A percentile compares a stretch with the other conserved stretches of the same genome.
phyloP scores from a whole-genome alignment of 2,797 vertebrate genomes.

The Sebastes glaucus region DNA sequence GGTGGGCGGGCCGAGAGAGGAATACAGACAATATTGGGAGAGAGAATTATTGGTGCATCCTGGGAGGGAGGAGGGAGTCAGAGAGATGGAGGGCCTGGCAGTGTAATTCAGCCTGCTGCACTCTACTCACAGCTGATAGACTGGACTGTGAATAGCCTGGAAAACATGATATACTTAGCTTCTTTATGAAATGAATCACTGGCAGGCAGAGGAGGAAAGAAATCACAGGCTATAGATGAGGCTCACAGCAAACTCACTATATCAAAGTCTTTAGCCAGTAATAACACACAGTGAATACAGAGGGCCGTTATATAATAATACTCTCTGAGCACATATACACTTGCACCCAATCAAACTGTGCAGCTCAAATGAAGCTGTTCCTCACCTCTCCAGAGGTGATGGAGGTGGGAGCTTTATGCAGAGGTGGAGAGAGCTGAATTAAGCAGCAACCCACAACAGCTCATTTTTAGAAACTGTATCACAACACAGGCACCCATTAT shows the following conservation, averaged over 20 bases:
- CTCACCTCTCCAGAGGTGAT: not conserved
- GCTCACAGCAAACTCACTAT: not conserved
- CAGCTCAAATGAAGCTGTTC: conserved; percentile 16
- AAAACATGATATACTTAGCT: conserved; percentile 6
- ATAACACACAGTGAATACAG: not conserved
- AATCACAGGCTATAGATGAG: conserved; percentile 1
- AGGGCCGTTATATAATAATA: conserved; percentile 2
- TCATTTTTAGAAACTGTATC: conserved; percentile 32
- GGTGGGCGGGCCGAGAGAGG: conserved; percentile 13
- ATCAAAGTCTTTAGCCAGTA: conserved; percentile 12
- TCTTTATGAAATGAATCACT: conserved; percentile 27
- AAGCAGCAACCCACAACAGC: conserved; percentile 16
- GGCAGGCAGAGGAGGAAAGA: conserved; percentile 2
- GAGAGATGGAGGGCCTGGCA: conserved; percentile 56
- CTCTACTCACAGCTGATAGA: conserved; percentile 44
- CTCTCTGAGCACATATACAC: not conserved
- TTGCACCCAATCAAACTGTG: conserved; percentile 14
- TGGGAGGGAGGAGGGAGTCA: conserved; percentile 20
- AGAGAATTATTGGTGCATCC: conserved; percentile 43
- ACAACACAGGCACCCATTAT: not conserved
- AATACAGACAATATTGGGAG: conserved; percentile 43
- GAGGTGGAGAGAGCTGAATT: conserved; percentile 18
- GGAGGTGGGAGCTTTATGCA: not conserved
- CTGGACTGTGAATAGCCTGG: conserved; percentile 25
- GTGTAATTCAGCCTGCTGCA: conserved; percentile 57